These are phyloP conservation scores for Nothoprocta perdicaria DNA, from an alignment of 2,113 vertebrate species.

Conservation along the genomic window DNA sequence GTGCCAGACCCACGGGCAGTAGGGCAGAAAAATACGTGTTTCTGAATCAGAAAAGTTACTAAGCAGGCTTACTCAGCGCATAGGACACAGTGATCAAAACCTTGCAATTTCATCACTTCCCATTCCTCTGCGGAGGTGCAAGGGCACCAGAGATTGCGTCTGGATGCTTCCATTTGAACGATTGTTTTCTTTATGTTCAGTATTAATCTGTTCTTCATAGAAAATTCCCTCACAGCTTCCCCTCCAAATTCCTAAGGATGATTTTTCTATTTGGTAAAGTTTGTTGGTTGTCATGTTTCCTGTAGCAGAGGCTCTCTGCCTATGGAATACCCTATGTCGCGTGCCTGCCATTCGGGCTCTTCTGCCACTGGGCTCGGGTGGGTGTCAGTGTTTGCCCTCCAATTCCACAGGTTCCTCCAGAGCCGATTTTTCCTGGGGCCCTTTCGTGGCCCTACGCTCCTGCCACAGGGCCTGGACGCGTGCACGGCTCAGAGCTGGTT, in stretches of 20 bases:
- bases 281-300: background rate
- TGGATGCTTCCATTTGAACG: background rate
- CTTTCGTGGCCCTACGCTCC: background rate
- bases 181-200: background rate
- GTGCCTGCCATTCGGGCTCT: accelerated
- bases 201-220: background rate
- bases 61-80: background rate
- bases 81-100: accelerated
- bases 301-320: accelerated
- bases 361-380: background rate
- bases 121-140: background rate
- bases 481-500: background rate
- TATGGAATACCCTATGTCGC: background rate
- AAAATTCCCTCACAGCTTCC: background rate
- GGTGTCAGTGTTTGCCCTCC: accelerated
- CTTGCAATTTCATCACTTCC: accelerated
- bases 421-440: accelerated
- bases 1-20: accelerated
- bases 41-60: no score
- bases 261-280: background rate
- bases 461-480: accelerated
- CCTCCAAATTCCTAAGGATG: no score
- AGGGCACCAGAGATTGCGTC: accelerated
- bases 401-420: accelerated
- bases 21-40: background rate